Conservation (phyloP, 2,888 invertebrate species). For the Metacarcinus magister region DNA sequence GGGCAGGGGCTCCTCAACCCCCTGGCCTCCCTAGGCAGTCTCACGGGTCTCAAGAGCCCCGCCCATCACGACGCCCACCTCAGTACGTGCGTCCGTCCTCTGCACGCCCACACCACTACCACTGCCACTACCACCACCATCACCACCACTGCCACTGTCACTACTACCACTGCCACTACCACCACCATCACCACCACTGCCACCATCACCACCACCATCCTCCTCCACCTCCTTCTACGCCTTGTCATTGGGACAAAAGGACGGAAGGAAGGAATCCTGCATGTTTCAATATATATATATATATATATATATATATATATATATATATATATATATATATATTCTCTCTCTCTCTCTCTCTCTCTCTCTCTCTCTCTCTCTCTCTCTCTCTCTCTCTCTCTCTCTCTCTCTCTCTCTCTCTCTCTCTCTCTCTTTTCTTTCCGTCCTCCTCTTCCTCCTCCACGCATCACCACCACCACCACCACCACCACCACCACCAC, state of each 20-base stretch:
- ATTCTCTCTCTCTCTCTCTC: neutral
- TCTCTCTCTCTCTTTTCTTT: neutral
- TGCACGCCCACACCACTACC: conserved; percentile 63
- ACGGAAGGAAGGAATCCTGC: neutral
- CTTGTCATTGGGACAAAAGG: too few species aligned
- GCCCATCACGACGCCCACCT: conserved; percentile 73
- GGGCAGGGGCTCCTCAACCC: conserved; percentile 70
- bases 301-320: neutral
- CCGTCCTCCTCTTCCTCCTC: neutral
- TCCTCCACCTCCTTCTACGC: neutral
- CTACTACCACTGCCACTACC: neutral
- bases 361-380: neutral
- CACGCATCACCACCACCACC: neutral
- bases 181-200: neutral
- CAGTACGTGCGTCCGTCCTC: conserved; percentile 70
- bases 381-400: neutral
- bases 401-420: neutral
- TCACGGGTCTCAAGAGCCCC: conserved; percentile 69
- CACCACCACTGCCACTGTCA: neutral
- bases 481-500: neutral
- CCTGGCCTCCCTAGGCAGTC: conserved; percentile 66
- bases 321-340: neutral
- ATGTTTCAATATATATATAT: neutral
- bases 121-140: neutral
- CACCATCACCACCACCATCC: neutral